phyloP scores from a whole-genome alignment of 2,888 invertebrate species.

The Zygogramma bicolorata region DNA sequence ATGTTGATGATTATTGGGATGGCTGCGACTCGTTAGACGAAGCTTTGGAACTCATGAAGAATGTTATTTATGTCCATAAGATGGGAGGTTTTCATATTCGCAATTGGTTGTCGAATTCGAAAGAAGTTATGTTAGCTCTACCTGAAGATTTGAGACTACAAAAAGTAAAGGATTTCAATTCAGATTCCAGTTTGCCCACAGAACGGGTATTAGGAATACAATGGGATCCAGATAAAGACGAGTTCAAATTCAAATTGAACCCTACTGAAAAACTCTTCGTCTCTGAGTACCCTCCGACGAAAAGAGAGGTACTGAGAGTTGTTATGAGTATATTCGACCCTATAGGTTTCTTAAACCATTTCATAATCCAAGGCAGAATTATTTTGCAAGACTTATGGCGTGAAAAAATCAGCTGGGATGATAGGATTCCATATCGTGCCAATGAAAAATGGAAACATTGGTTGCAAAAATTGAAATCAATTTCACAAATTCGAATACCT shows the following conservation, averaged over 20 bases:
- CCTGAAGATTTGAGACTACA: neutral
- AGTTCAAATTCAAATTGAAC: too few species aligned
- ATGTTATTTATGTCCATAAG: neutral
- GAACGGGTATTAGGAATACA: neutral
- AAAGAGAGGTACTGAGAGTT: neutral
- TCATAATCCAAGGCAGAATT: neutral
- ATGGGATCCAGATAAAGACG: neutral
- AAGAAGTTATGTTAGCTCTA: neutral
- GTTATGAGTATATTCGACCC: neutral
- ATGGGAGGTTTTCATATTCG: neutral
- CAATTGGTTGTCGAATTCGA: neutral
- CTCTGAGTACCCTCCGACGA: too few species aligned
- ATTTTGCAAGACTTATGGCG: neutral
- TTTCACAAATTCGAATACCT: neutral
- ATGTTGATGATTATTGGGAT: neutral
- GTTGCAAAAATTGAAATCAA: neutral
- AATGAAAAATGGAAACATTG: neutral
- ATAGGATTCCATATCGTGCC: too few species aligned
- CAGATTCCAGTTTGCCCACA: neutral
- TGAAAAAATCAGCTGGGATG: neutral
- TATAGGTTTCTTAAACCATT: neutral
- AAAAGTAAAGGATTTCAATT: neutral
- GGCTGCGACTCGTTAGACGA: neutral
- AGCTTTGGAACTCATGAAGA: neutral
- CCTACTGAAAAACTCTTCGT: too few species aligned